Conservation (phyloP, 2,797 vertebrate genomes). For the Tiaroga cobitis region DNA sequence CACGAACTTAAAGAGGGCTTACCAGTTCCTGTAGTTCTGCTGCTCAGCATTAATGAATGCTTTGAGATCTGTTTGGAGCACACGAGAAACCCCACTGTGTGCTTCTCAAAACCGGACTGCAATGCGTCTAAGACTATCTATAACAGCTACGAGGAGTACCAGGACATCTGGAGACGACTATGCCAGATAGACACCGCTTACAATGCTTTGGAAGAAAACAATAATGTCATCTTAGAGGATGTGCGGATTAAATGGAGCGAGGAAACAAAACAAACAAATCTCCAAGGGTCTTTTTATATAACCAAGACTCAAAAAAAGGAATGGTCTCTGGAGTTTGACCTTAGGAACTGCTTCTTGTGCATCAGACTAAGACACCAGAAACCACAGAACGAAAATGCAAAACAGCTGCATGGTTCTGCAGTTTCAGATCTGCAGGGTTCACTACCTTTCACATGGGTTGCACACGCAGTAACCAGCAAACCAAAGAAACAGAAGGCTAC, state of each 20-base stretch:
- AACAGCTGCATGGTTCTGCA: neutral
- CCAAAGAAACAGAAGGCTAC: neutral
- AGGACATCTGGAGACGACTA: slow-evolving; percentile 79
- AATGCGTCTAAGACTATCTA: neutral
- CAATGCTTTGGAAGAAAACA: slow-evolving; percentile 76
- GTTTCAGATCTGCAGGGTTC: slow-evolving; percentile 14
- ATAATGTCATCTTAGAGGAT: slow-evolving; percentile 80
- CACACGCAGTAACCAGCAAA: slow-evolving; percentile 78
- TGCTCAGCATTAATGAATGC: slow-evolving; percentile 28
- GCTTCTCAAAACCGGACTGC: slow-evolving; percentile 20
- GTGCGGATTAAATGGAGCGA: slow-evolving; percentile 75
- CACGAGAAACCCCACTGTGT: slow-evolving; percentile 44
- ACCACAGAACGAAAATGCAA: slow-evolving; percentile 56
- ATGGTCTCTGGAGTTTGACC: slow-evolving; percentile 76
- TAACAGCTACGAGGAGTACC: slow-evolving; percentile 64
- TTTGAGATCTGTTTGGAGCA: slow-evolving; percentile 57
- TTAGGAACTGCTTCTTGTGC: slow-evolving; percentile 84
- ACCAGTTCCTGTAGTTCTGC: slow-evolving; percentile 13
- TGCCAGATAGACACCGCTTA: slow-evolving; percentile 85
- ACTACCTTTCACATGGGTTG: slow-evolving; percentile 85
- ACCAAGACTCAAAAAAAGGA: slow-evolving; percentile 61
- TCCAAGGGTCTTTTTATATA: slow-evolving; percentile 80
- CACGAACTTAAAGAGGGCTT: slow-evolving; percentile 3
- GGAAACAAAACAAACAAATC: neutral
- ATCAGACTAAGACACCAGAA: slow-evolving; percentile 80